Evolutionary conservation across 2,797 vertebrate species (phyloP), one percentile per base, ranked within the genome.

Genomic region (Pitangus sulphuratus): DNA sequence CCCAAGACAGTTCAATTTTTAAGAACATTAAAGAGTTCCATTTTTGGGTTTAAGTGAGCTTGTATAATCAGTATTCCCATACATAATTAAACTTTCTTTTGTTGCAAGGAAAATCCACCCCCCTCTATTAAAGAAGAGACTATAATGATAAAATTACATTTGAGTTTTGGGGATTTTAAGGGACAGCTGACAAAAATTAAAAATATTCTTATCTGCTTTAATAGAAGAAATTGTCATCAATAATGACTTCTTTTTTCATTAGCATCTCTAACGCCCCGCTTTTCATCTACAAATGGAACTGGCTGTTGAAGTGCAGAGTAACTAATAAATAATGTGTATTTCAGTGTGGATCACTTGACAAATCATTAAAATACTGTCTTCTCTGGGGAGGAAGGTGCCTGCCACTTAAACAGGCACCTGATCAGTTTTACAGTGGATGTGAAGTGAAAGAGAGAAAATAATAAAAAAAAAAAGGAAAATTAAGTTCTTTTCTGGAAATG

Each of bases 281-380:
- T 96, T 93, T 62, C 39, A 28, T 72, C 89, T 93, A 83, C 72
- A 91, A 62, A 87, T 96, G 91, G 91, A 96, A 86, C 69, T 87
- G 68, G 72, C 89, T 94, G 78, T 96, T 96, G 87, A 96, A 93
- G 76, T 86, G 62, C 77, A 84, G 70, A 92, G 60, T 76, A 84
- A 66, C 69, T 93, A 94, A 93, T 95, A 97, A 96, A 95, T 94
- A 92, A 87, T 64, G 66, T 1, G 54, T 96, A 76, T 86, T 96
- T 78, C 51, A 90, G 39, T 62, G 74, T 53, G 9, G 33, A 88
- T 94, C 77, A 90, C 94, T 94, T 95, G 87, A 96, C 70, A 93
- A 88, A 95, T 91, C 70, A 76, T 94, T 92, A 78, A 91, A 93
- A 93, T 91, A 40, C 87, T 88, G 51, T 76, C 39, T 30, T 88